Percentiles rank a stretch among this genome's conserved stretches.
phyloP scores from a whole-genome alignment of 2,888 invertebrate species.

The Drosophila emarginata region DNA sequence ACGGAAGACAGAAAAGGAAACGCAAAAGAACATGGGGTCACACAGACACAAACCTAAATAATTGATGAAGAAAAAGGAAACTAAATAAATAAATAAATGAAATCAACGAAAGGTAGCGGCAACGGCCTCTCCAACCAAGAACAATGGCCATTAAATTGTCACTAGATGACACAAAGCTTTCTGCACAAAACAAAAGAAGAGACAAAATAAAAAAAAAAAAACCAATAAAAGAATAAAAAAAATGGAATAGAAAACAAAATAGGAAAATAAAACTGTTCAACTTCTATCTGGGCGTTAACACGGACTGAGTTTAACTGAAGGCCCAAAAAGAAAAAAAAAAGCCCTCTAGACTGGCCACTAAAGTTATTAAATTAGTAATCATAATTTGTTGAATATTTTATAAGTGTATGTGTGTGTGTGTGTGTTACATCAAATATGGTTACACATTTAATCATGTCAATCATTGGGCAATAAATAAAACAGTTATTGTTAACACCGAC shows the following conservation, averaged over 20 bases:
- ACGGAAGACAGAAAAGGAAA: conserved; percentile 45
- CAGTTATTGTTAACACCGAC: conserved; percentile 49
- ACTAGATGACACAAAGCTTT: conserved; percentile 75
- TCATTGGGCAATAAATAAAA: conserved; percentile 48
- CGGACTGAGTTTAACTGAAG: background rate
- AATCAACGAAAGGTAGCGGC: conserved; percentile 42
- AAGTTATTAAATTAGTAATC: conserved; percentile 65
- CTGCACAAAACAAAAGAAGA: conserved; percentile 42
- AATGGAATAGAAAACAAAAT: background rate
- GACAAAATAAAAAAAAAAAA: background rate
- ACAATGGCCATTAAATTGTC: conserved; percentile 59
- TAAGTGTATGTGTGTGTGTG: conserved; percentile 41
- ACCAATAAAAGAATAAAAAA: background rate
- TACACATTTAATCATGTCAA: conserved; percentile 64
- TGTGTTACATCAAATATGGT: conserved; percentile 55
- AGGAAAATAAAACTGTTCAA: conserved; percentile 26
- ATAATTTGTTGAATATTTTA: conserved; percentile 43
- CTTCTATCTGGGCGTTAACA: conserved; percentile 33
- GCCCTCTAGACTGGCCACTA: conserved; percentile 1
- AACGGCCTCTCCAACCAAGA: conserved; percentile 14
- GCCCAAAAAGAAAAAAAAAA: no score
- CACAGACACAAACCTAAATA: conserved; percentile 50
- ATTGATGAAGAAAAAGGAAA: conserved; percentile 70
- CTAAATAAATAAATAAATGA: conserved; percentile 76
- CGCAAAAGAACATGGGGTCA: conserved; percentile 23